Percentiles rank a stretch among this genome's conserved stretches.
Evolutionary conservation across 2,888 invertebrate species (phyloP).

Genomic region (Drosophila anomalata): DNA sequence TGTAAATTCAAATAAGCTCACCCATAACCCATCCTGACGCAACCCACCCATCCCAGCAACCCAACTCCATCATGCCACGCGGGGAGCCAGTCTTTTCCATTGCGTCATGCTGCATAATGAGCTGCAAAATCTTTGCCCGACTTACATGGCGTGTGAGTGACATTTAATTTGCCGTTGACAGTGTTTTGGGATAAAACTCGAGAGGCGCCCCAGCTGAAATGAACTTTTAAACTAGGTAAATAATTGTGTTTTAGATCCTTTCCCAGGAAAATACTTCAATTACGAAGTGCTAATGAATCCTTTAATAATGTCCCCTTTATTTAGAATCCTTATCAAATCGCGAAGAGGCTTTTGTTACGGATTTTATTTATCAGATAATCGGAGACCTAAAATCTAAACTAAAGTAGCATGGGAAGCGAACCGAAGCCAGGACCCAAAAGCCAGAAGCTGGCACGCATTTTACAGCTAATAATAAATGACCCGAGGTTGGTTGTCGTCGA

Average conservation of each 20-base stretch:
- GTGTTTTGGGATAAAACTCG: slow-evolving; percentile 31
- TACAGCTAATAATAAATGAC: slow-evolving; percentile 77
- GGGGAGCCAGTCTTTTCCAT: slow-evolving; percentile 46
- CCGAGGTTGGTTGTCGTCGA: slow-evolving; percentile 65
- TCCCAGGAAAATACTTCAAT: not conserved
- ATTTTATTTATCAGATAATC: slow-evolving; percentile 44
- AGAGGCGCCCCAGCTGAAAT: slow-evolving; percentile 20
- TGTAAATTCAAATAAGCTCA: slow-evolving; percentile 45
- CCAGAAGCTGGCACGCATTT: slow-evolving; percentile 51
- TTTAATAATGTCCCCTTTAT: not conserved
- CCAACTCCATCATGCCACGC: slow-evolving; percentile 1
- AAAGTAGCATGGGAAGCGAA: slow-evolving; percentile 12
- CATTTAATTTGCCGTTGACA: slow-evolving; percentile 70
- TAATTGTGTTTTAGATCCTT: not conserved
- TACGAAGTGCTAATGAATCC: not conserved
- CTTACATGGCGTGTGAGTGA: slow-evolving; percentile 72
- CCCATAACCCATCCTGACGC: slow-evolving; percentile 4
- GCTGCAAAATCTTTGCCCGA: slow-evolving; percentile 60
- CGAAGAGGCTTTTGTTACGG: slow-evolving; percentile 3
- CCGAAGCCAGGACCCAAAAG: not conserved
- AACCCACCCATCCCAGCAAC: slow-evolving; percentile 10
- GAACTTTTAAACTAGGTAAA: slow-evolving; percentile 14
- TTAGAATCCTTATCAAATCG: slow-evolving; percentile 3
- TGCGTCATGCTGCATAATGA: slow-evolving; percentile 75
- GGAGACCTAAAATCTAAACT: slow-evolving; percentile 12